These are phyloP conservation scores for Ophion obscuratus DNA, from an alignment of 2,888 invertebrate species.

Conservation along the genomic window DNA sequence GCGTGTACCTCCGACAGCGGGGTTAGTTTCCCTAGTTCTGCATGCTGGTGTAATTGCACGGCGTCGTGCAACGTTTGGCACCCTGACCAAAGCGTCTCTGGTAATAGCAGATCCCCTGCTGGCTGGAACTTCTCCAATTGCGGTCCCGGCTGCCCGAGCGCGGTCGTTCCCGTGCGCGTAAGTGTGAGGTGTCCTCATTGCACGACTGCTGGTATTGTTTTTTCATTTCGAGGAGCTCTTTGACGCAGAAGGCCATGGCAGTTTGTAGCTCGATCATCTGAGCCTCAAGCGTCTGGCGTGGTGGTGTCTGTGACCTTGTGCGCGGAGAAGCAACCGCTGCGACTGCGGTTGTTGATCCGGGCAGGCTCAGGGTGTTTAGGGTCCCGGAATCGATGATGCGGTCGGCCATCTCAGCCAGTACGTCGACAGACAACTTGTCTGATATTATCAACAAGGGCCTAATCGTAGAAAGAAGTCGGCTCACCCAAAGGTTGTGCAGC, in stretches of 20 bases:
- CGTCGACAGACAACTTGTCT: conserved; percentile 8
- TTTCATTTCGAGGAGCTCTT: neutral
- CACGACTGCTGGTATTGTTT: neutral
- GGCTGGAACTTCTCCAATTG: no score
- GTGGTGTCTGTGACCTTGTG: neutral
- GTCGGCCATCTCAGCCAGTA: conserved; percentile 19
- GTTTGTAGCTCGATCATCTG: neutral
- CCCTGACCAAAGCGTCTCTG: no score
- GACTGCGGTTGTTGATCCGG: neutral
- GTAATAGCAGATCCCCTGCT: no score
- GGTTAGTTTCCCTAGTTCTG: no score
- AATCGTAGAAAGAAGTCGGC: conserved; percentile 33
- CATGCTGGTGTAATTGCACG: no score
- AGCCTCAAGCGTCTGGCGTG: neutral
- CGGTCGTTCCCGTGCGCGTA: no score
- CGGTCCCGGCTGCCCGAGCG: no score
- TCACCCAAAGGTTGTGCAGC: conserved; percentile 60
- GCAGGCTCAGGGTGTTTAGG: neutral
- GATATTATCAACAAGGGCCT: conserved; percentile 21
- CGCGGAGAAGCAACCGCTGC: neutral
- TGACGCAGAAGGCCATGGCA: neutral
- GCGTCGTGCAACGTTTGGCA: no score
- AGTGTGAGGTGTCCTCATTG: no score
- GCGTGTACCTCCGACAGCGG: no score
- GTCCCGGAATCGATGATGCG: neutral